A percentile compares a stretch with the other conserved stretches of the same genome.
Evolutionary conservation across 1,140 invertebrate genomes (phyloP).

Genomic region (Brachionus paranguensis): DNA sequence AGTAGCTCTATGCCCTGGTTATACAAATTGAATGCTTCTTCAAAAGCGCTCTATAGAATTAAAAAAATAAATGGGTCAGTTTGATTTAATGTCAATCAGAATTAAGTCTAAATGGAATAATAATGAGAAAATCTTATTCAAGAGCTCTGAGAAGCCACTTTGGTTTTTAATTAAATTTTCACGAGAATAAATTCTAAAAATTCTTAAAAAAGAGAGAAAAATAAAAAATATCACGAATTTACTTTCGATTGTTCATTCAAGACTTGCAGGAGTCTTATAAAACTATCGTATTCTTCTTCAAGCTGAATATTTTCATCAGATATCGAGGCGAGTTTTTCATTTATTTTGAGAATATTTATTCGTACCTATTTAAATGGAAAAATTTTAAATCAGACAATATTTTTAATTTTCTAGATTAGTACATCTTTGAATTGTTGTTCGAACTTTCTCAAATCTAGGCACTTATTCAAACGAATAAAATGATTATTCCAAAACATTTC

Average conservation of each 20-base stretch:
- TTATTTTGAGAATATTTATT: slow-evolving; percentile 27
- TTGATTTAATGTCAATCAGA: slow-evolving; percentile 11
- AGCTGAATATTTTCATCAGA: neutral
- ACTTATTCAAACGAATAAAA: slow-evolving; percentile 76
- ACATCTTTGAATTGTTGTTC: slow-evolving; percentile 74
- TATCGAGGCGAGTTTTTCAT: slow-evolving; percentile 21
- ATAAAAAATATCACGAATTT: neutral
- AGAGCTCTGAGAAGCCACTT: neutral
- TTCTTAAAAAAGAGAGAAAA: neutral
- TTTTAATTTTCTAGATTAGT: neutral
- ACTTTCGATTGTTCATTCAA: slow-evolving; percentile 38
- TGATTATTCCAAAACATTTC: slow-evolving; percentile 87
- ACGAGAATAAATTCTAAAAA: neutral
- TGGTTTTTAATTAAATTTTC: neutral
- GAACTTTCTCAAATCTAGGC: slow-evolving; percentile 78
- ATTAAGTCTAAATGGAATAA: neutral
- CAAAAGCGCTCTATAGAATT: slow-evolving; percentile 5
- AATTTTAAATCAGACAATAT: neutral
- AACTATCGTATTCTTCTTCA: slow-evolving; percentile 27
- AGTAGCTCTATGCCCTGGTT: slow-evolving; percentile 30
- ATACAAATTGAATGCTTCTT: slow-evolving; percentile 35
- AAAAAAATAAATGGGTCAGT: neutral
- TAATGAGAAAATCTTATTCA: slow-evolving; percentile 22
- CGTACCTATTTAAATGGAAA: neutral
- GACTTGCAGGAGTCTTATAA: slow-evolving; percentile 2